phyloP scores from a whole-genome alignment of 2,797 vertebrate genomes.

The Ctenopoma multispine region DNA sequence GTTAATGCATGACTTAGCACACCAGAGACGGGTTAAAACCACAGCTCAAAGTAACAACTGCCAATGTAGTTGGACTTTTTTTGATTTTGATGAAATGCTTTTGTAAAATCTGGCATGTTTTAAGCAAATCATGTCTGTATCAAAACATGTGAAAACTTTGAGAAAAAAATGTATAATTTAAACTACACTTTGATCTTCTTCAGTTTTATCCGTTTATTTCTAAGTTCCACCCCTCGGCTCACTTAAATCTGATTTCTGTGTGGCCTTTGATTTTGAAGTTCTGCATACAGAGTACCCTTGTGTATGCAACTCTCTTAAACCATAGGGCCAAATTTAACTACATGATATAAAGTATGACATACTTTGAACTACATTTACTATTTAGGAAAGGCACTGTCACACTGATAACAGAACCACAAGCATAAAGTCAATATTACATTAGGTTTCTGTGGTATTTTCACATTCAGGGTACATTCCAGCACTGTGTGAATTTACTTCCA shows the following conservation, averaged over 20 bases:
- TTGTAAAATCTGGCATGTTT: constrained; percentile 4
- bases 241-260: constrained; percentile 42
- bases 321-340: constrained; percentile 8
- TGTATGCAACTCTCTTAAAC: neutral
- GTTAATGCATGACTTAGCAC: neutral
- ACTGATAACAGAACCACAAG: constrained; percentile 13
- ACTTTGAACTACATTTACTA: neutral
- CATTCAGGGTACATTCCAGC: neutral
- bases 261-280: constrained; percentile 41
- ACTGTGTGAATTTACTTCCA: neutral
- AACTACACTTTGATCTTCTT: constrained; percentile 31
- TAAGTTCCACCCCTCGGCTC: constrained; percentile 14
- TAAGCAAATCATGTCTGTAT: constrained; percentile 37
- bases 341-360: neutral
- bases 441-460: neutral
- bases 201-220: constrained; percentile 34
- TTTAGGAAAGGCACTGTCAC: neutral
- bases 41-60: neutral
- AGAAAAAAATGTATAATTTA: constrained; percentile 20
- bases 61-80: constrained; percentile 13
- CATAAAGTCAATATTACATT: constrained; percentile 29
- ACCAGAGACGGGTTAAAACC: neutral
- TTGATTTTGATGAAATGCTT: constrained; percentile 27
- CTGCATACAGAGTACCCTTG: constrained; percentile 6
- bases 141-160: constrained; percentile 20